Conservation (phyloP, 1,140 invertebrate species). For the Adelges cooleyi region DNA sequence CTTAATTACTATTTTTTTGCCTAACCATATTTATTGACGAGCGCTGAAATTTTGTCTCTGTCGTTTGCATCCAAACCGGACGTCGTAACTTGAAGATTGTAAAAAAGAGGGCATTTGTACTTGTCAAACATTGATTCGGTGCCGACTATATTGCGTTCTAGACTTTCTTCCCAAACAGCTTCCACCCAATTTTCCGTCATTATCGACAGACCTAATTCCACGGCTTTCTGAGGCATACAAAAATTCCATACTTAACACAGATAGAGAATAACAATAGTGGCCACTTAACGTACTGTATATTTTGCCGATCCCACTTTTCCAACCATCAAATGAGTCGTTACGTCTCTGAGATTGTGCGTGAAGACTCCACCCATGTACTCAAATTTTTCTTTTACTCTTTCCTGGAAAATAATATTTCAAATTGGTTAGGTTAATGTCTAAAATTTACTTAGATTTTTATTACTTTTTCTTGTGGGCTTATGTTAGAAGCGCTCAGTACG, state of each 20-base stretch:
- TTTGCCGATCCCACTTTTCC: constrained; percentile 59
- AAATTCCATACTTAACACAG: too few species aligned
- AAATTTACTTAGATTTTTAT: not conserved
- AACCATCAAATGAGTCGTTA: constrained; percentile 72
- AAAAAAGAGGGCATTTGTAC: constrained; percentile 64
- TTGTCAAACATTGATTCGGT: constrained; percentile 51
- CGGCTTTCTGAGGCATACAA: constrained; percentile 53
- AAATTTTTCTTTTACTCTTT: constrained; percentile 54
- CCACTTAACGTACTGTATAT: constrained; percentile 62
- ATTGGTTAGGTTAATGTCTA: not conserved
- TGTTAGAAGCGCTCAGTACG: constrained; percentile 58
- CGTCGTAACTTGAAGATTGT: constrained; percentile 63
- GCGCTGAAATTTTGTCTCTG: constrained; percentile 55
- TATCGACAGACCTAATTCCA: constrained; percentile 54
- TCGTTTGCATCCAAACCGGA: constrained; percentile 56
- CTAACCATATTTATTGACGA: constrained; percentile 59
- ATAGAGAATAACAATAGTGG: too few species aligned
- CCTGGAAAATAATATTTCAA: constrained; percentile 39
- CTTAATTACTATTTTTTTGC: not conserved
- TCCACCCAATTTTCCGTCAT: constrained; percentile 69
- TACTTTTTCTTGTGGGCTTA: constrained; percentile 52
- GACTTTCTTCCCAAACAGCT: constrained; percentile 61
- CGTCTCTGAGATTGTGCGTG: constrained; percentile 52
- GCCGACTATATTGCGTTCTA: constrained; percentile 48
- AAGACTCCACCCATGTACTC: constrained; percentile 74